Evolutionary conservation across 2,888 invertebrate species (phyloP), one percentile per base, ranked within the genome.

Genomic region (Ceraclea dissimilis): DNA sequence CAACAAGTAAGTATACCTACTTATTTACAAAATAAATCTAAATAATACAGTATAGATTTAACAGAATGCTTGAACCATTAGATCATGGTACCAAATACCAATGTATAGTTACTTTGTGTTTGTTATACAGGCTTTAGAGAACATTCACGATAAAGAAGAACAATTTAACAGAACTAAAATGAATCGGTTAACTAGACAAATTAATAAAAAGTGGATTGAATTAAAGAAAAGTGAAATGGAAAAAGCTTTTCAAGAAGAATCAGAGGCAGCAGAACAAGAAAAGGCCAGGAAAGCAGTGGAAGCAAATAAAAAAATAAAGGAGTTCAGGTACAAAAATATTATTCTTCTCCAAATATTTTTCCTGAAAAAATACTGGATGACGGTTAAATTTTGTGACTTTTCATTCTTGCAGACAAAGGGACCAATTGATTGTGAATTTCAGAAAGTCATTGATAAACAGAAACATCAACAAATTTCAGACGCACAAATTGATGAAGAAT

Each of bases 301-400:
- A 33, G 60, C 60, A 21, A 58, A 58, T 17, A 56, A 55, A 50
- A 61, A 57, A 51, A 59, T 61, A n/a, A 59, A 61, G 44, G 54
- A 61, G 49, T 61, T 44, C 46, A 54, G 61, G 61, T 61, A 47
- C 51, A 31, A n/a, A n/a, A 18, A 33, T 33, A 33, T n/a, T n/a
- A n/a, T n/a, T n/a, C n/a, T n/a, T n/a, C n/a, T n/a, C n/a, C n/a
- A n/a, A n/a, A n/a, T n/a, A n/a, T n/a, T n/a, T n/a, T n/a, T n/a
- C n/a, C n/a, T n/a, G n/a, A n/a, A n/a, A n/a, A n/a, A n/a, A n/a
- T n/a, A n/a, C n/a, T n/a, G n/a, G n/a, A n/a, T n/a, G n/a, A n/a
- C n/a, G n/a, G n/a, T n/a, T n/a, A n/a, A n/a, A n/a, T n/a, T n/a
- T n/a, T n/a, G n/a, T n/a, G n/a, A n/a, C n/a, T n/a, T n/a, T 26